Conservation (phyloP, 1,140 invertebrate genomes). For the Battus philenor region DNA sequence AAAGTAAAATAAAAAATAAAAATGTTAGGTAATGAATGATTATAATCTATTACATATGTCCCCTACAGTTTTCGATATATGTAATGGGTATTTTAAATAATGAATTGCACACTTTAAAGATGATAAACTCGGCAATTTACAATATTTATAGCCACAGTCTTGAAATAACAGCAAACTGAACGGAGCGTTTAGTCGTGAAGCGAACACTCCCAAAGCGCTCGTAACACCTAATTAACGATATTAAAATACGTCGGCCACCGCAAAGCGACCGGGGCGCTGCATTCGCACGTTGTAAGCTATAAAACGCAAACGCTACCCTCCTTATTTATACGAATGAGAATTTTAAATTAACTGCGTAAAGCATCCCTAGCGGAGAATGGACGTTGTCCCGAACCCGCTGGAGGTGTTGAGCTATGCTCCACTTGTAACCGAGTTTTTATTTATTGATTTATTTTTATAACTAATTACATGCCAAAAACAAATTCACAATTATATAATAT, state of each 20-base stretch:
- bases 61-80: too few species aligned
- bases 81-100: too few species aligned
- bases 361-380: slow-evolving; percentile 41
- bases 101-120: too few species aligned
- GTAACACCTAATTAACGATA: slow-evolving; percentile 72
- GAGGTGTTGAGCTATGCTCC: slow-evolving; percentile 31
- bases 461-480: too few species aligned
- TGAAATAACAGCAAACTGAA: slow-evolving; percentile 19
- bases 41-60: too few species aligned
- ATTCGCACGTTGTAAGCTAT: slow-evolving; percentile 69
- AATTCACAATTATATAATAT: too few species aligned
- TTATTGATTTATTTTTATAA: too few species aligned
- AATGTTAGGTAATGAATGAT: too few species aligned
- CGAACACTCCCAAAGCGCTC: slow-evolving; percentile 36
- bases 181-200: slow-evolving; percentile 29
- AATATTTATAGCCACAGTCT: slow-evolving; percentile 17
- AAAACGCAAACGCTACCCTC: slow-evolving; percentile 71
- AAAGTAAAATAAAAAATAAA: too few species aligned
- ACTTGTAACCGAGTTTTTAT: slow-evolving; percentile 32
- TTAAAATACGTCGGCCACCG: slow-evolving; percentile 65
- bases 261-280: slow-evolving; percentile 58
- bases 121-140: too few species aligned
- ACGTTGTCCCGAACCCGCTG: slow-evolving; percentile 29
- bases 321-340: slow-evolving; percentile 71
- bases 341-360: slow-evolving; percentile 74